Base-by-base conservation (phyloP, 2,888 invertebrate species). In the Ypsolopha sequella region DNA sequence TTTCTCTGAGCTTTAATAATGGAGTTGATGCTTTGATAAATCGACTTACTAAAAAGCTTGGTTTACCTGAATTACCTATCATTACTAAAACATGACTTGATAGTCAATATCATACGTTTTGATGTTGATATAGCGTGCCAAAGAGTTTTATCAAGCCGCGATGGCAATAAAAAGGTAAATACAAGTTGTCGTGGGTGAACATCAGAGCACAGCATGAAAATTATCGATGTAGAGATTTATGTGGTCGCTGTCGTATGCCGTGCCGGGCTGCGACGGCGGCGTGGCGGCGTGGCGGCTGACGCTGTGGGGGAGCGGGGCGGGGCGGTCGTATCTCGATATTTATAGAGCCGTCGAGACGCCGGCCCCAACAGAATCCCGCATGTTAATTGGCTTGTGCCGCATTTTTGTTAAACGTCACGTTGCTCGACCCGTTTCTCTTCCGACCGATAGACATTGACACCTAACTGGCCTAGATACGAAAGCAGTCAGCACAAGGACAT, bases 361-460 rank as follows among this genome's bases (percentile, higher is more conserved):
- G 78, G 78, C 82, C 77, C 77, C 71, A 78, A 70, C 73, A 70
- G 76, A 76, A 78, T 78, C 73, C 71, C 74, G 69, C 77, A 71
- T 76, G 76, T 79, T 80, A 84, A 82, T 81, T 81, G 77, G 79
- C 76, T 80, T 75, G 78, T 70, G 72, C 70, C 73, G 76, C 76
- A 78, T 82, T 80, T 84, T 80, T 43, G 76, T 73, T 70, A 70
- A 77, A 14, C 73, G 77, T 73, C 73, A 73, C 72, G 70, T 68
- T 67, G 66, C 60, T 62, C 64, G 68, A 66, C 60, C 68, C 68
- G 63, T 66, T 68, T 64, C 58, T 65, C 64, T 70, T 69, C 70
- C 76, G 76, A 76, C 78, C 76, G 75, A 79, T 70, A 80, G 76
- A 82, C 82, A 82, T 80, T 81, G 82, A 84, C 84, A 81, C 75